Base-by-base conservation (phyloP, 2,797 vertebrate species). In the Argya squamiceps region DNA sequence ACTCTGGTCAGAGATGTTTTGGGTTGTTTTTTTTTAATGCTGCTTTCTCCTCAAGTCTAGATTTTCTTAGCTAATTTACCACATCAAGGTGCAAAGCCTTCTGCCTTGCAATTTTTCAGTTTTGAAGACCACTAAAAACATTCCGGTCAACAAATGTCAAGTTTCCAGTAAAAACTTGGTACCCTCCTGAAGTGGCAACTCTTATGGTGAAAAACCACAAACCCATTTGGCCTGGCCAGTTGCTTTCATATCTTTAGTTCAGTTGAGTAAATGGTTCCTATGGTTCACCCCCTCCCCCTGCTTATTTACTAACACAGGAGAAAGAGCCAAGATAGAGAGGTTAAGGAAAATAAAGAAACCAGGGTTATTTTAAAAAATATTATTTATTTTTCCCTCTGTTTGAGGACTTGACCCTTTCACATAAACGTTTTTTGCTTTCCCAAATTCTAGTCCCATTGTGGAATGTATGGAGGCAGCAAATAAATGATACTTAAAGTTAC, bases 121-220 rank as follows among this genome's bases (percentile, higher is more conserved):
- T 97, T 94, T 92, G 88, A 97, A 97, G 96, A 94, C 94, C 95
- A 93, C 95, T 80, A 90, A 94, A 97, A 95, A 83, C 93, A 93
- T 94, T 95, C 94, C 29, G 59, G 97, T 96, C 92, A 96, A 96
- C 92, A 96, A 95, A 97, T 94, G 89, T 84, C 95, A 88, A 96
- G 92, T 88, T 98, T 98, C 98, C 98, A 98, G 97, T 97, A 98
- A 98, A 97, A 97, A 95, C 97, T 97, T 41, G 5, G 91, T 97
- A 78, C 76, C 71, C 84, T 97, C 94, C 96, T 92, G 93, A 97
- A 96, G 96, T 91, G 88, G 92, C 95, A 97, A 56, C 83, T 81
- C 96, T 92, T 92, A 88, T 94, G 96, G 94, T 94, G 89, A 91
- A 97, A 97, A 98, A 73, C 97, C 98, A 96, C 98, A 98, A 97